Evolutionary conservation across 2,888 invertebrate genomes (phyloP), one percentile per base, ranked within the genome.

Genomic region (Micoletzkya japonica): DNA sequence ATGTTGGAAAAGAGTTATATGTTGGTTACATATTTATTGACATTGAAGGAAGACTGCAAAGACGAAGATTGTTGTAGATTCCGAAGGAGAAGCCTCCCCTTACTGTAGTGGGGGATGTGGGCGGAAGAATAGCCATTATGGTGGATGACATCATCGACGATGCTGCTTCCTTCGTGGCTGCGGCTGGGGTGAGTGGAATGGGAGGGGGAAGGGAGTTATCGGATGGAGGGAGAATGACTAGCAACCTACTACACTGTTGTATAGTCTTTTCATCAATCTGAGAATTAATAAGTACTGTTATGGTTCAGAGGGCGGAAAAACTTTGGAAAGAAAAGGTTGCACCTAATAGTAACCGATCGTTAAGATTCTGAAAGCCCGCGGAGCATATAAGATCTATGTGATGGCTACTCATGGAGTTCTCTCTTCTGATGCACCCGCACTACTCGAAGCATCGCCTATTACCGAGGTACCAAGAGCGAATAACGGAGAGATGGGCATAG

Each of bases 51-150:
- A n/a, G n/a, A n/a, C n/a, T n/a, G n/a, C n/a, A n/a, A n/a, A n/a
- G n/a, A n/a, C n/a, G n/a, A n/a, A n/a, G n/a, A 24, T 30, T n/a
- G 32, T 59, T 52, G 39, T 59, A 70, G 67, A 52, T 72, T 17
- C 93, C 94, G 4, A 97, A 97, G 87, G 97, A 96, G 85, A 97
- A 97, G 87, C 96, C 96, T 0, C 97, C 97, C 14, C 92, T 97
- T 74, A 96, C 94, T 87, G 94, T 98, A 10, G 97, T 98, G 14
- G 97, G 97, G 0, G 97, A 97, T 88, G 97, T 98, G 0, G 93
- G 93, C 37, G 96, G 96, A 30, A 90, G 94, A 80, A 95, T 97
- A 85, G 97, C 97, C 63, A 97, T 97, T 81, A 95, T 98, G 92
- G 96, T 97, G 89, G 95, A 76, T 58, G 76, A 76, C 63, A 70